Evolutionary conservation across 2,888 invertebrate species (phyloP).

Genomic region (Melieria picta): DNA sequence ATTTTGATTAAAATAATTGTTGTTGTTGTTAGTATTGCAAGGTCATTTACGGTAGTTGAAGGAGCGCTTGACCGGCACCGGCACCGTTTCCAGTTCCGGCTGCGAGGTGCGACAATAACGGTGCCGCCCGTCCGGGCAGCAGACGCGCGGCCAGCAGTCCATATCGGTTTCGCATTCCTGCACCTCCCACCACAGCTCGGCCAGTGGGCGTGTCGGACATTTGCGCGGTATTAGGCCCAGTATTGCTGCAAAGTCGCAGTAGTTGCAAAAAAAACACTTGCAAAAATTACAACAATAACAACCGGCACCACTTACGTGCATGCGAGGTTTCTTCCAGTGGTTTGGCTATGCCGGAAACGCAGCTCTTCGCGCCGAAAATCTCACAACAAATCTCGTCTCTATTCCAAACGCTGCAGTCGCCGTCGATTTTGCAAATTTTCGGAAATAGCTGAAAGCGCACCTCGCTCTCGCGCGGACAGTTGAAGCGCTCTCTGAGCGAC

Average conservation of each 20-base stretch:
- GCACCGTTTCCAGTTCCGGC: slow-evolving; percentile 71
- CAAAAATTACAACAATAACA: neutral
- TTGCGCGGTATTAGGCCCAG: slow-evolving; percentile 77
- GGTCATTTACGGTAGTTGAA: slow-evolving; percentile 72
- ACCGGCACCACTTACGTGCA: slow-evolving; percentile 52
- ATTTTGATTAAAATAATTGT: neutral
- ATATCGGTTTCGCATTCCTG: slow-evolving; percentile 75
- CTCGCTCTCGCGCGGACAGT: slow-evolving; percentile 67
- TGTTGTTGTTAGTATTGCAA: neutral
- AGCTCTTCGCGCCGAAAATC: slow-evolving; percentile 68
- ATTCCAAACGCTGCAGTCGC: slow-evolving; percentile 62
- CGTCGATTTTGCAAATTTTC: slow-evolving; percentile 60
- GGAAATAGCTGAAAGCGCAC: slow-evolving; percentile 65
- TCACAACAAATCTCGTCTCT: slow-evolving; percentile 63
- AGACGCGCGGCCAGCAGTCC: slow-evolving; percentile 80
- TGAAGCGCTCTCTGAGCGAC: slow-evolving; percentile 52
- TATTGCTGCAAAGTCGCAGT: slow-evolving; percentile 68
- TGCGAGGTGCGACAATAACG: slow-evolving; percentile 79
- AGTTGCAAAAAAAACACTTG: neutral
- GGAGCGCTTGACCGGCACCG: slow-evolving; percentile 73
- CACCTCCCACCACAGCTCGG: slow-evolving; percentile 77
- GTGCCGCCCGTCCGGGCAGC: slow-evolving; percentile 76
- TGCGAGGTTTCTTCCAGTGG: slow-evolving; percentile 66
- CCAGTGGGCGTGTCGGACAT: slow-evolving; percentile 75
- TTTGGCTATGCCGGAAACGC: slow-evolving; percentile 72